phyloP scores from a whole-genome alignment of 2,888 invertebrate genomes.

The Capitulum mitella region DNA sequence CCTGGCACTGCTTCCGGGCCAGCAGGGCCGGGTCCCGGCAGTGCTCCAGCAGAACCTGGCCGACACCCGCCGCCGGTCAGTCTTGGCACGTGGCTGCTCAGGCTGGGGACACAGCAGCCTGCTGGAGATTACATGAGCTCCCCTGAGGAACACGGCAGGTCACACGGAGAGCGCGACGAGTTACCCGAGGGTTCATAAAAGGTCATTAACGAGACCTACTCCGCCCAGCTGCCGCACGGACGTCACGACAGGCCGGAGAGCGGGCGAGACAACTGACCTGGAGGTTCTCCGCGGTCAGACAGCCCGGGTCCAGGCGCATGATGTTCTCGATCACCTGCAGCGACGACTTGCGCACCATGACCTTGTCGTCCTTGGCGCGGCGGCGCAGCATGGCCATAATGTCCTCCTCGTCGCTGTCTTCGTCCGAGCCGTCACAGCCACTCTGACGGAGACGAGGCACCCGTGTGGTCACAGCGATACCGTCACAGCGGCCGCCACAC shows the following conservation, averaged over 20 bases:
- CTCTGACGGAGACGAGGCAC: background rate
- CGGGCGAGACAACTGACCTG: no score
- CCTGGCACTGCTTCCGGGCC: slow-evolving; percentile 50
- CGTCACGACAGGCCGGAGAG: no score
- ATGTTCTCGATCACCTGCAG: slow-evolving; percentile 45
- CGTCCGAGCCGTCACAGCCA: background rate
- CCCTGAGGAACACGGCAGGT: no score
- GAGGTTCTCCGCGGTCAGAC: slow-evolving; percentile 37
- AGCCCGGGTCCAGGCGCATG: slow-evolving; percentile 40
- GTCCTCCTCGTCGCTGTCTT: slow-evolving; percentile 41
- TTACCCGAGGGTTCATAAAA: no score
- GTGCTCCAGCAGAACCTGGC: slow-evolving; percentile 40
- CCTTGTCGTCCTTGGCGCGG: slow-evolving; percentile 50
- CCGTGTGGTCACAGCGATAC: no score
- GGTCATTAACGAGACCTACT: no score
- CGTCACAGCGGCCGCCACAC: no score
- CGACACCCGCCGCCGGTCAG: background rate
- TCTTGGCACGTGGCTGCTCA: no score
- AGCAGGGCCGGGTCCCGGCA: slow-evolving; percentile 50
- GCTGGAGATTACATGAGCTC: no score
- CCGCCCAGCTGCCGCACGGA: no score
- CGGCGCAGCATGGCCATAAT: slow-evolving; percentile 45
- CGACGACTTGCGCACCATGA: slow-evolving; percentile 51
- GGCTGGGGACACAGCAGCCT: no score
- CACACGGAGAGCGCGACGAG: no score